These are phyloP conservation scores for Hylaeus anthracinus DNA, from an alignment of 1,140 invertebrate genomes.

Conservation along the genomic window DNA sequence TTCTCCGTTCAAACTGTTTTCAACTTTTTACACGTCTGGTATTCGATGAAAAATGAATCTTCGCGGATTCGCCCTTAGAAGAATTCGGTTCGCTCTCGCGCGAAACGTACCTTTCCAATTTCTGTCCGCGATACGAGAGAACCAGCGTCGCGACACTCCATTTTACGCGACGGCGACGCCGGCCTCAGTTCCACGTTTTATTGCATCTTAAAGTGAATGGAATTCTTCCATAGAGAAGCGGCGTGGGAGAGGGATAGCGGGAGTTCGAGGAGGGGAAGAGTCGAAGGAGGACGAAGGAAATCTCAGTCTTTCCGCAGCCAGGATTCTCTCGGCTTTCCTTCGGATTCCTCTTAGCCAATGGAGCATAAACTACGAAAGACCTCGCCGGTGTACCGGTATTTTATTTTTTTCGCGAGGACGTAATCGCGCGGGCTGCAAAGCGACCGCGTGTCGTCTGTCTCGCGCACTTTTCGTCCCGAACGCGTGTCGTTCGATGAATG, in stretches of 20 bases:
- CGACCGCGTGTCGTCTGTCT: neutral
- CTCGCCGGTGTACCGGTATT: neutral
- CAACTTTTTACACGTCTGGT: too few relatives aligned
- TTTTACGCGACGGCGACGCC: neutral
- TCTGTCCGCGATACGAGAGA: neutral
- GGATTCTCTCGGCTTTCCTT: slow-evolving; percentile 41
- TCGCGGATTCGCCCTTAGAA: too few relatives aligned
- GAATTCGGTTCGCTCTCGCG: too few relatives aligned
- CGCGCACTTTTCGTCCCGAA: neutral
- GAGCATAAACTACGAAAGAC: slow-evolving; percentile 50
- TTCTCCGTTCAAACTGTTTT: too few relatives aligned
- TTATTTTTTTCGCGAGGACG: neutral
- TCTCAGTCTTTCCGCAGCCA: slow-evolving; percentile 33
- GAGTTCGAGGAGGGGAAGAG: slow-evolving; percentile 10
- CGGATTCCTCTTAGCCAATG: slow-evolving; percentile 52
- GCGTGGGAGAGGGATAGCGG: neutral
- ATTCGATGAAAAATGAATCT: too few relatives aligned
- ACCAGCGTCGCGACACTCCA: neutral
- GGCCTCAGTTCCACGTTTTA: slow-evolving; percentile 12
- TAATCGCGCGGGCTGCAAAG: neutral
- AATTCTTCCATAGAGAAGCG: slow-evolving; percentile 11
- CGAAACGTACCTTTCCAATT: too few relatives aligned
- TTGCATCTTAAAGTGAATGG: slow-evolving; percentile 37
- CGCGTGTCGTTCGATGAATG: neutral
- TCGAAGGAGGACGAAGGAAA: slow-evolving; percentile 37